Percentiles rank a stretch among this genome's conserved stretches.
phyloP scores from a whole-genome alignment of 2,113 vertebrate species.

The Rousettus leschenaultii region DNA sequence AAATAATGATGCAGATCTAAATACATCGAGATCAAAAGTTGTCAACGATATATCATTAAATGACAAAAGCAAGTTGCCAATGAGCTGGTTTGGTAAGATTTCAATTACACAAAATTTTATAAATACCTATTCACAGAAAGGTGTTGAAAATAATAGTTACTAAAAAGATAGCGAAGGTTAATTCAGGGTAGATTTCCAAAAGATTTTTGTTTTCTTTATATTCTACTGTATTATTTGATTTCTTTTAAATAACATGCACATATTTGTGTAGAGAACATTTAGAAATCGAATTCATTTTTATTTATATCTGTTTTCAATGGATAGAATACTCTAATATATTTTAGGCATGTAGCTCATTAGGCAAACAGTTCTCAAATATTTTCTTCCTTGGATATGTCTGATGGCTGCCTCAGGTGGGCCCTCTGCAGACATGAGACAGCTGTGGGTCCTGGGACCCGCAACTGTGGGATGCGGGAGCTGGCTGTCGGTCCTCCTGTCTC shows the following conservation, averaged over 20 bases:
- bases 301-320: neutral
- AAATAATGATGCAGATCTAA: constrained; percentile 40
- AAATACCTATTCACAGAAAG: neutral
- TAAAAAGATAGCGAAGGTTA: neutral
- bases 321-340: neutral
- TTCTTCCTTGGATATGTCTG: neutral
- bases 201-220: neutral
- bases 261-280: neutral
- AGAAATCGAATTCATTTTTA: neutral
- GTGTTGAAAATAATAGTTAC: neutral
- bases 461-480: neutral
- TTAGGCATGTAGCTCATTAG: neutral
- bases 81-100: neutral
- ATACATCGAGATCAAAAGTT: neutral
- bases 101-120: neutral
- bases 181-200: neutral
- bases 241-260: neutral
- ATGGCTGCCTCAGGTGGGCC: neutral
- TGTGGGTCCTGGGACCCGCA: neutral
- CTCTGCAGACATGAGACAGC: rapidly evolving
- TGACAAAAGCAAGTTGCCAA: neutral
- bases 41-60: neutral
- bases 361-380: neutral
- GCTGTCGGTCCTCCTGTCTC: neutral
- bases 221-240: neutral